phyloP scores from a whole-genome alignment of 2,797 vertebrate genomes.

The Rallus crepitans region DNA sequence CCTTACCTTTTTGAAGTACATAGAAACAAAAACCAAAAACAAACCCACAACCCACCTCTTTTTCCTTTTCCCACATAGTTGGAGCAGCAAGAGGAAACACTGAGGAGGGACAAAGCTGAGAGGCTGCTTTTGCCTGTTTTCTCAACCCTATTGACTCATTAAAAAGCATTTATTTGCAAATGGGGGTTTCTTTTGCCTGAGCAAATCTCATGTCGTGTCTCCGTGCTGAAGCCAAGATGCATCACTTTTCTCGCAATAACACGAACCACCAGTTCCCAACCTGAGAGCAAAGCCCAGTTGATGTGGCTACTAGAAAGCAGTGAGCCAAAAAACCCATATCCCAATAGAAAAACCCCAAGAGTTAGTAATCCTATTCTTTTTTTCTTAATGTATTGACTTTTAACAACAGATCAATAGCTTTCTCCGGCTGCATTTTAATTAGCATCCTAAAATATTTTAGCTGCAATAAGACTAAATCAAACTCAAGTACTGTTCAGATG shows the following conservation, averaged over 20 bases:
- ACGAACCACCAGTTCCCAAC: background rate
- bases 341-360: background rate
- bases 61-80: fast-evolving
- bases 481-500: background rate
- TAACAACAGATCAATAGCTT: slow-evolving; percentile 3
- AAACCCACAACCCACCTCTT: background rate
- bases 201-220: background rate
- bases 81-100: background rate
- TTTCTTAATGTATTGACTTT: background rate
- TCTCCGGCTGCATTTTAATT: background rate
- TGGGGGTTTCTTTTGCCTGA: background rate
- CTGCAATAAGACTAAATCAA: background rate
- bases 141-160: background rate
- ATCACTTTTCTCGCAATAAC: background rate
- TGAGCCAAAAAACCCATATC: background rate
- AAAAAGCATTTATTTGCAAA: background rate
- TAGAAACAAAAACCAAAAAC: background rate
- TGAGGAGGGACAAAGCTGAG: background rate
- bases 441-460: background rate
- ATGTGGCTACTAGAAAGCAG: background rate
- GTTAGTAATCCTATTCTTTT: background rate
- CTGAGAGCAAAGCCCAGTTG: background rate
- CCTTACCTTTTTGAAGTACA: background rate
- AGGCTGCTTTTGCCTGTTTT: background rate
- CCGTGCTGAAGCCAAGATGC: background rate